Evolutionary conservation across 2,888 invertebrate species (phyloP), one percentile per base, ranked within the genome.

Genomic region (Patella pellucida): DNA sequence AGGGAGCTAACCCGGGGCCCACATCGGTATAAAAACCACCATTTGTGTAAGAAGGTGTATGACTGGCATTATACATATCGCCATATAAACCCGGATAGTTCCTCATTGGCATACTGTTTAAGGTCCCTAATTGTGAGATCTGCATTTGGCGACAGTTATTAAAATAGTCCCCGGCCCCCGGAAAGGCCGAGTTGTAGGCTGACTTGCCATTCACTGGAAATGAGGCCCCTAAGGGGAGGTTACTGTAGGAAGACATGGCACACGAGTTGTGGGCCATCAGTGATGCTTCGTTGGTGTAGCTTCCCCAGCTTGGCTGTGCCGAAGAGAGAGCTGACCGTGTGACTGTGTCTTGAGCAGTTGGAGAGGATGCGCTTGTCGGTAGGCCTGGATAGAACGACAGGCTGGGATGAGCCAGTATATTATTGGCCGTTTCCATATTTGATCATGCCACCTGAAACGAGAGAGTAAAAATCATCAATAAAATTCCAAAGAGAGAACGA

Each of bases 1-100:
- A 81, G 15, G 87, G 86, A 41, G 87, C 87, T 54, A 87, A 82
- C 54, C 87, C 87, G n/a, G 86, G 83, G 3, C 85, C 78, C 84
- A 88, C 87, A 75, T 88, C 88, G 52, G 87, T 83, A 79, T 87
- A 88, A 80, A 86, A 87, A 70, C 86, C 85, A n/a, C 88, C 86
- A 77, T 87, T 87, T 50, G 87, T 80, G 74, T 88, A 88, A 62
- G 86, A 83, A 23, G 87, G 82, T 14, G 86, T 83, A 76, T 88
- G 88, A 15, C 86, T 85, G 0, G 84, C 78, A 76, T 87, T 86
- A 78, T 88, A 88, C 83, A 88, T 85, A 76, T 88, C 88, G 19
- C 87, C 86, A 76, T 88, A 88, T 68, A 88, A 80, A 56, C 84
- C 83, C 74, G 86, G 85, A 79, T 87, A 87, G 72, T 86, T 85